Percentiles rank a stretch among this genome's conserved stretches.
phyloP scores from a whole-genome alignment of 2,113 vertebrate genomes.

The Poeciliopsis retropinna region DNA sequence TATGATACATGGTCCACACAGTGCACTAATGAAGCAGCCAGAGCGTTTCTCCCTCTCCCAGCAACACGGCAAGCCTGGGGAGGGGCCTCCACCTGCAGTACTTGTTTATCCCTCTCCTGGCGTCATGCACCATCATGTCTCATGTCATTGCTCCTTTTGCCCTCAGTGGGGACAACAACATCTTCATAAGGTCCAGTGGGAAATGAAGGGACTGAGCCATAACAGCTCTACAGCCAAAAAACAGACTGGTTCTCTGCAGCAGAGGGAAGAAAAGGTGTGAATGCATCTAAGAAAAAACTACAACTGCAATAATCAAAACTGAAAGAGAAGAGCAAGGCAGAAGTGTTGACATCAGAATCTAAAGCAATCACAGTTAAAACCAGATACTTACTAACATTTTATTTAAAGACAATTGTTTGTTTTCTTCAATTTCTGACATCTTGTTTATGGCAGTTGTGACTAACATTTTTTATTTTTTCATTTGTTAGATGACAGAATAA shows the following conservation, averaged over 20 bases:
- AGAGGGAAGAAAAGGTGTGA: conserved; percentile 59
- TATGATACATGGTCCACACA: conserved; percentile 46
- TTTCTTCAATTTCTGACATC: too few relatives aligned
- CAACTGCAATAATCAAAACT: too few relatives aligned
- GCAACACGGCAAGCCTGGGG: conserved; percentile 55
- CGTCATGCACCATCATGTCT: conserved; percentile 61
- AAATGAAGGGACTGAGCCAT: conserved; percentile 42
- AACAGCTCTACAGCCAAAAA: conserved; percentile 45
- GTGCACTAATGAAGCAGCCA: conserved; percentile 51
- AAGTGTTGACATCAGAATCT: too few relatives aligned
- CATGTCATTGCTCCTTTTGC: conserved; percentile 74
- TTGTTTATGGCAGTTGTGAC: too few relatives aligned
- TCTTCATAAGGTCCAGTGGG: conserved; percentile 60
- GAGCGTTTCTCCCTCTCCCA: conserved; percentile 63
- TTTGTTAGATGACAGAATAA: too few relatives aligned
- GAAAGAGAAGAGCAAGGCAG: too few relatives aligned
- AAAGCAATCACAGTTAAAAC: too few relatives aligned
- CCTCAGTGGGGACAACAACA: conserved; percentile 73
- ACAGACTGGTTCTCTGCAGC: conserved; percentile 46
- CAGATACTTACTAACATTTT: too few relatives aligned
- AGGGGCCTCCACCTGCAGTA: conserved; percentile 40
- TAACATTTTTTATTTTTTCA: too few relatives aligned
- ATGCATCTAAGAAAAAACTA: background rate
- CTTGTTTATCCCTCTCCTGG: conserved; percentile 49
- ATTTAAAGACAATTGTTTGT: too few relatives aligned